A percentile compares a stretch with the other conserved stretches of the same genome.
These are phyloP conservation scores for Catharus minimus DNA, from an alignment of 2,113 vertebrate species.

Conservation along the genomic window DNA sequence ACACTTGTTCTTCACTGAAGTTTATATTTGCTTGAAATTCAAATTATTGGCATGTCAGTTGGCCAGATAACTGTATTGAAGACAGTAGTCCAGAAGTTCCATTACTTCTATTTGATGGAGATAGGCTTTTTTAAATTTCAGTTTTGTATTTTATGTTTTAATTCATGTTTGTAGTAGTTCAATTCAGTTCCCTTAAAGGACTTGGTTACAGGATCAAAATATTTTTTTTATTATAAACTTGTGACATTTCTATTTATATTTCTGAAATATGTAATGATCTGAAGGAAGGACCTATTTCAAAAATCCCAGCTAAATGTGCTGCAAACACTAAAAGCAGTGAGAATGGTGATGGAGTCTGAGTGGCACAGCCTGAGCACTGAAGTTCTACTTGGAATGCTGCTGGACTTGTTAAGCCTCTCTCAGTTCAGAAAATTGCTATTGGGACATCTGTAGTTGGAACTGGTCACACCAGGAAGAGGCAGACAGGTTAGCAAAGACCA, in stretches of 20 bases:
- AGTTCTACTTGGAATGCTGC: neutral
- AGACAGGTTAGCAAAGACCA: neutral
- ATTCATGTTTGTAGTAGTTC: neutral
- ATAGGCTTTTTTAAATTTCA: neutral
- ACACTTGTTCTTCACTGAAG: neutral
- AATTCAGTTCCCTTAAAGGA: neutral
- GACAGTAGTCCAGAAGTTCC: neutral
- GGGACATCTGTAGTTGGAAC: neutral
- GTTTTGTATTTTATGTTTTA: neutral
- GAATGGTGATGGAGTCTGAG: neutral
- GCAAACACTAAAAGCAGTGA: neutral
- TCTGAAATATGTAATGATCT: neutral
- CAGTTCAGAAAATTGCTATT: neutral
- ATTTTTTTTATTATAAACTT: neutral
- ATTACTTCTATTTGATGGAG: neutral
- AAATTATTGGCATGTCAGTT: neutral
- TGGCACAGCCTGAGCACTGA: conserved; percentile 23
- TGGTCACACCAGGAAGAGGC: neutral
- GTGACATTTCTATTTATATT: neutral
- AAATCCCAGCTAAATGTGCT: conserved; percentile 12
- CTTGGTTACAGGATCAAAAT: neutral
- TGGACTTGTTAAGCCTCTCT: neutral
- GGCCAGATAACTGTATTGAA: neutral
- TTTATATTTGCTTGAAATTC: neutral
- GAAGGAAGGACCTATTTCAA: neutral